Conservation (phyloP, 92 coral and sea anemone genomes). For the Paramuricea clavata region DNA sequence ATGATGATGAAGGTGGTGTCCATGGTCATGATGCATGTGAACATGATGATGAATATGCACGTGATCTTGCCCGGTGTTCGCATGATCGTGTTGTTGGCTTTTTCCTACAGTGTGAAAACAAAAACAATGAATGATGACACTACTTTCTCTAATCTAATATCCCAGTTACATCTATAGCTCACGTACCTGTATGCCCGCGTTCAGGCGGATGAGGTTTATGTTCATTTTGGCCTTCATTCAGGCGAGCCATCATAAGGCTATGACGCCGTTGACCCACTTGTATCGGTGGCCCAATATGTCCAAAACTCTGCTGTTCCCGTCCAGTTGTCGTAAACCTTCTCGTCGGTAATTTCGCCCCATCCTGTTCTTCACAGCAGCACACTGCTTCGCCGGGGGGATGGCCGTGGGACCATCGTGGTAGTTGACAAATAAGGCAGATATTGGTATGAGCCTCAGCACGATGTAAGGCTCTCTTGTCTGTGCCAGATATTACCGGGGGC, state of each 20-base stretch:
- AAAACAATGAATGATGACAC: too few species aligned
- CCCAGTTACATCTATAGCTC: too few species aligned
- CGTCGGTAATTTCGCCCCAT: constrained; percentile 25
- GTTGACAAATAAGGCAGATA: constrained; percentile 80
- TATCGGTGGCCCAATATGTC: not conserved
- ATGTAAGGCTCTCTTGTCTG: constrained; percentile 61
- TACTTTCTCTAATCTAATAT: too few species aligned
- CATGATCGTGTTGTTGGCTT: constrained; percentile 45
- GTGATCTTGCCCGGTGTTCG: constrained; percentile 35
- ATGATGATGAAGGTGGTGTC: not conserved
- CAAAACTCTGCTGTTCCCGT: not conserved
- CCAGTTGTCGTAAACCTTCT: constrained; percentile 12
- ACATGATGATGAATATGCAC: constrained; percentile 50
- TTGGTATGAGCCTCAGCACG: constrained; percentile 84
- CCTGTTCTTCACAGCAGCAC: constrained; percentile 69
- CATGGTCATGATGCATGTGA: not conserved
- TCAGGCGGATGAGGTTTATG: constrained; percentile 46
- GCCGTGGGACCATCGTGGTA: constrained; percentile 77
- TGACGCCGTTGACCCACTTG: constrained; percentile 47
- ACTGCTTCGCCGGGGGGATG: constrained; percentile 35
- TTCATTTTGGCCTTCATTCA: constrained; percentile 32
- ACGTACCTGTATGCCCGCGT: constrained; percentile 25
- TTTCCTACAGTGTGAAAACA: not conserved
- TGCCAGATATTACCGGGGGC: constrained; percentile 21
- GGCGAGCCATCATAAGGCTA: constrained; percentile 52